Evolutionary conservation across 2,113 vertebrate genomes (phyloP), one percentile per base, ranked within the genome.

Genomic region (Megaleporinus macrocephalus): DNA sequence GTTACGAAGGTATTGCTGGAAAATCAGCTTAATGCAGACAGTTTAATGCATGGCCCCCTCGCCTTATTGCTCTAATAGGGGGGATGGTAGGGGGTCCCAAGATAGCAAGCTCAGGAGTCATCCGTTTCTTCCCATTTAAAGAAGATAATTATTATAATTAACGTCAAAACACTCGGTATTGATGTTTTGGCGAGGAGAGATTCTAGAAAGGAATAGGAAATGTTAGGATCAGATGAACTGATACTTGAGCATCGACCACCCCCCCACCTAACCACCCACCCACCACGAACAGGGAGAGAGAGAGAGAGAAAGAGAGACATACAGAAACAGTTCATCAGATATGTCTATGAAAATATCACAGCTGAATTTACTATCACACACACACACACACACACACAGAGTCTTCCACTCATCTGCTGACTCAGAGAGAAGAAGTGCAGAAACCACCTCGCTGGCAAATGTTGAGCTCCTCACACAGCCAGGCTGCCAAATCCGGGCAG

Each of bases 361-460:
- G 24, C 33, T 69, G 65, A 79, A 69, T 69, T 68, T 51, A 68
- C 47, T 66, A 33, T 24, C 10, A 55, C 27, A 69, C 63, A 69
- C 63, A 24, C 27, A 68, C 51, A 41, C 20, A 55, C n/a, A n/a
- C n/a, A 18, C 57, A 16, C 69, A 33, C 65, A 18, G 33, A 6
- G 63, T 29, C 29, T 27, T 69, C 49, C 29, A 27, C 62, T 36
- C n/a, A 59, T 59, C 15, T 20, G 77, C 77, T 79, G 77, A 79
- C 51, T 79, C 66, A 79, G 66, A 78, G 22, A 66, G 26, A 9
- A 63, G 47, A 36, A 55, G 63, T n/a, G 24, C 11, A 33, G 14
- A 62, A 62, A 26, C 53, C 22, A 36, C 53, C 49, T 55, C 22
- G 4, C 76, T 24, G 62, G 59, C 76, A 78, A 78, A 76, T 49